A percentile compares a stretch with the other conserved stretches of the same genome.
These are phyloP conservation scores for Andricus grossulariae DNA, from an alignment of 1,140 invertebrate genomes.

Conservation along the genomic window DNA sequence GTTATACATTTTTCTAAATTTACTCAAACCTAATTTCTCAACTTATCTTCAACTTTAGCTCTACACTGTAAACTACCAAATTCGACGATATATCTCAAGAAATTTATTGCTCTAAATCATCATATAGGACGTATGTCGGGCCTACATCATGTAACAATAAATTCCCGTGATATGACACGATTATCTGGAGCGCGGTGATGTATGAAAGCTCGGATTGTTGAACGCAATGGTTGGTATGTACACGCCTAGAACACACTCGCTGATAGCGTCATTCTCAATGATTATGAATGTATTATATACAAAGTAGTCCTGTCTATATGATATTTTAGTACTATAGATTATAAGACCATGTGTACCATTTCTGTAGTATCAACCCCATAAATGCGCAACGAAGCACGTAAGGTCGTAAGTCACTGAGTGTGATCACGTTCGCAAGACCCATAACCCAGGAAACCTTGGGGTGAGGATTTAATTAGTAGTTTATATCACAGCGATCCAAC, in stretches of 20 bases:
- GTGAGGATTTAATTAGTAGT: slow-evolving; percentile 27
- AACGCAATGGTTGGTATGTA: not conserved
- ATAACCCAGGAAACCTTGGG: slow-evolving; percentile 5
- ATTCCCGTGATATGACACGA: slow-evolving; percentile 1
- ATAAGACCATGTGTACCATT: not conserved
- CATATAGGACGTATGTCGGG: slow-evolving; percentile 17
- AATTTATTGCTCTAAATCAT: slow-evolving; percentile 13
- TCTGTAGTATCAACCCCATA: not conserved
- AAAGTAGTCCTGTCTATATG: not conserved
- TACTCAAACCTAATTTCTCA: no score
- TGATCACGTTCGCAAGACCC: slow-evolving; percentile 1
- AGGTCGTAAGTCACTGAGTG: not conserved
- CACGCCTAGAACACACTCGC: not conserved
- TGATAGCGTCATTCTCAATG: slow-evolving; percentile 2
- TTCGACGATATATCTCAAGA: slow-evolving; percentile 16
- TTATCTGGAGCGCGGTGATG: slow-evolving; percentile 23
- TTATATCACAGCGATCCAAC: not conserved
- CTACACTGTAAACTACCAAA: no score
- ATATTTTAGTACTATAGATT: not conserved
- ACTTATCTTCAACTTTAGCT: no score
- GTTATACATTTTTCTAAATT: no score
- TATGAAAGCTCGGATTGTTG: slow-evolving; percentile 2
- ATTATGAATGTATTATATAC: not conserved
- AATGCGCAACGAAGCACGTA: slow-evolving; percentile 20
- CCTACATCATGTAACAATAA: not conserved